Conservation (phyloP, 2,888 invertebrate genomes). For the Acrobasis repandana region DNA sequence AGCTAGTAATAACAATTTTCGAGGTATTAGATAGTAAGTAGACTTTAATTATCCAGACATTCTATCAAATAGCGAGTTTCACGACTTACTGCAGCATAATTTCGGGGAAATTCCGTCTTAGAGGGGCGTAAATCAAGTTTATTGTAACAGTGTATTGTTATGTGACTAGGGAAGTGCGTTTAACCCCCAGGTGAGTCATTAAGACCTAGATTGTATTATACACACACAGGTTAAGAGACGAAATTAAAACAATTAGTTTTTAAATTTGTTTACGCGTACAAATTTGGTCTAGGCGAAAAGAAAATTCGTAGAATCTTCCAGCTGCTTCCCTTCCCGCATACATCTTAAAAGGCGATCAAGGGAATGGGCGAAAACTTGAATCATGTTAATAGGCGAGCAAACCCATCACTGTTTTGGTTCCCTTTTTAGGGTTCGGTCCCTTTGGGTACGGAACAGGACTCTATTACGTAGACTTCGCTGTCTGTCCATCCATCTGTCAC, state of each 20-base stretch:
- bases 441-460: too few relatives aligned
- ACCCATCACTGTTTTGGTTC: too few relatives aligned
- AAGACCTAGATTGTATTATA: slow-evolving; percentile 4
- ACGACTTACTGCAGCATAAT: slow-evolving; percentile 27
- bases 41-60: slow-evolving; percentile 15
- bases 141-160: slow-evolving; percentile 13
- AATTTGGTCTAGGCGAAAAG: too few relatives aligned
- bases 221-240: not conserved
- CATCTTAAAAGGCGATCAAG: too few relatives aligned
- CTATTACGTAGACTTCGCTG: too few relatives aligned
- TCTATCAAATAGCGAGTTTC: slow-evolving; percentile 32
- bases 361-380: too few relatives aligned
- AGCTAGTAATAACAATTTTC: not conserved
- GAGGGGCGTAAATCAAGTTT: slow-evolving; percentile 6
- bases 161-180: slow-evolving; percentile 7
- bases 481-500: too few relatives aligned
- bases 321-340: too few relatives aligned
- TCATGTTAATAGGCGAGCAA: too few relatives aligned
- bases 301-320: too few relatives aligned
- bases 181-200: slow-evolving; percentile 1
- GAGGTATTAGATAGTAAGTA: slow-evolving; percentile 1
- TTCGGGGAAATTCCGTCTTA: slow-evolving; percentile 7
- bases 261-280: not conserved
- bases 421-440: too few relatives aligned
- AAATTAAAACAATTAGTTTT: not conserved